phyloP scores from a whole-genome alignment of 2,797 vertebrate genomes.

The Xenops minutus region DNA sequence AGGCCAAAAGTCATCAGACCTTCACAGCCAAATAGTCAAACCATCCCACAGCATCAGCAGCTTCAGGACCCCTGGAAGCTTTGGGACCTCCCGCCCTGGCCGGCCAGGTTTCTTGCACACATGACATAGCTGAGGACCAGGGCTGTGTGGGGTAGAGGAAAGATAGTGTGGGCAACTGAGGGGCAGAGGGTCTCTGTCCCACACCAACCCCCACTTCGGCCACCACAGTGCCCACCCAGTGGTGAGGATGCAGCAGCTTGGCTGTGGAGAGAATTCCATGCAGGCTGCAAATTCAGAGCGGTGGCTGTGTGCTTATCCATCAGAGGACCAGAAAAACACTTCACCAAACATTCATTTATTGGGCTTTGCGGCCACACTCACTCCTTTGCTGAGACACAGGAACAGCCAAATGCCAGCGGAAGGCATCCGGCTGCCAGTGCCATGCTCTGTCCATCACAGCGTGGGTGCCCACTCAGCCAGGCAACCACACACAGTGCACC shows the following conservation, averaged over 20 bases:
- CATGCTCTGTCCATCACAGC: rapidly evolving
- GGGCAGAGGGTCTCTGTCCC: rapidly evolving
- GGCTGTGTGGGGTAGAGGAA: rapidly evolving
- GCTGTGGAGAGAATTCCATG: rapidly evolving
- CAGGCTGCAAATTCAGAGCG: rapidly evolving
- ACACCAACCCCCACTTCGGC: rapidly evolving
- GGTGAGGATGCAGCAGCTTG: rapidly evolving
- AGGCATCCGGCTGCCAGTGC: not conserved
- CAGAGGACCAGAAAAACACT: not conserved
- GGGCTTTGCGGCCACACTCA: not conserved
- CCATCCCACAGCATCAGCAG: rapidly evolving
- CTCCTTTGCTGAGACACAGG: not conserved
- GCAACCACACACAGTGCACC: not conserved
- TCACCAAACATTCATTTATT: rapidly evolving
- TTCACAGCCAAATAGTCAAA: not conserved
- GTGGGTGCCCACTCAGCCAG: rapidly evolving
- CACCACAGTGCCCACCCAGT: rapidly evolving
- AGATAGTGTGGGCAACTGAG: rapidly evolving
- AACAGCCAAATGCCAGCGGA: not conserved
- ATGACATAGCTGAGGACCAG: rapidly evolving
- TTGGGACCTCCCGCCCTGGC: rapidly evolving
- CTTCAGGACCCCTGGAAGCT: not conserved
- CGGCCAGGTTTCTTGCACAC: rapidly evolving
- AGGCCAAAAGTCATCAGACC: not conserved
- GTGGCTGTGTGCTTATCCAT: rapidly evolving